These are phyloP conservation scores for Leptodactylus fuscus DNA, from an alignment of 2,113 vertebrate species.

Conservation along the genomic window DNA sequence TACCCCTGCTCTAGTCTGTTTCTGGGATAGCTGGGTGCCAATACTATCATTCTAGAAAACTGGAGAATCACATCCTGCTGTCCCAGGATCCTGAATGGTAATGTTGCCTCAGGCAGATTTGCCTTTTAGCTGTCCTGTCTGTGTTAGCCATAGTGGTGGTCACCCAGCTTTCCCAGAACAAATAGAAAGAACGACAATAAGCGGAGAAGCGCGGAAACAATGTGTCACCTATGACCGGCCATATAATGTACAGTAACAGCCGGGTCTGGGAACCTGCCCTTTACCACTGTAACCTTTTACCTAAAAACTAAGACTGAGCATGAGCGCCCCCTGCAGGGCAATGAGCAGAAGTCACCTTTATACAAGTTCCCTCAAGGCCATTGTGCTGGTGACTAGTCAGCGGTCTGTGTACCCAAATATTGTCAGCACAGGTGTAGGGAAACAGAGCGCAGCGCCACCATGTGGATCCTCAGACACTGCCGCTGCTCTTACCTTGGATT, in stretches of 20 bases:
- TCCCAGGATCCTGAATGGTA: neutral
- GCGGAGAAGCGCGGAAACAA: neutral
- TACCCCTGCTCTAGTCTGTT: too few species aligned
- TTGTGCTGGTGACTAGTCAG: neutral
- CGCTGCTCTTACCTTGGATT: too few species aligned
- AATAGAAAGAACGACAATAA: neutral
- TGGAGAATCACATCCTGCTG: neutral
- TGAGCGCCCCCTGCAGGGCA: constrained; percentile 18
- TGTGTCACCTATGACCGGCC: too few species aligned
- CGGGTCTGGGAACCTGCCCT: neutral
- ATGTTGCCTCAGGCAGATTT: neutral
- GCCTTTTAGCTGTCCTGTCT: neutral
- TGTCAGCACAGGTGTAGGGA: too few species aligned
- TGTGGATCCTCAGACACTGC: too few species aligned
- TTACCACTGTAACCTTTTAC: constrained; percentile 34
- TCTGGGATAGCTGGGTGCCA: neutral
- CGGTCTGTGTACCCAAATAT: neutral
- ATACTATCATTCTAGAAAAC: too few species aligned
- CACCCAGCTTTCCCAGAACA: too few species aligned
- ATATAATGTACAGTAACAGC: neutral
- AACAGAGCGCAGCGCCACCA: neutral
- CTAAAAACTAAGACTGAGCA: neutral
- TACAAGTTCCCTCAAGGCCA: neutral
- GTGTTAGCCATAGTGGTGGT: too few species aligned
- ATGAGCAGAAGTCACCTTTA: constrained; percentile 8